phyloP scores from a whole-genome alignment of 2,113 vertebrate species.

The Lasiurus cinereus region DNA sequence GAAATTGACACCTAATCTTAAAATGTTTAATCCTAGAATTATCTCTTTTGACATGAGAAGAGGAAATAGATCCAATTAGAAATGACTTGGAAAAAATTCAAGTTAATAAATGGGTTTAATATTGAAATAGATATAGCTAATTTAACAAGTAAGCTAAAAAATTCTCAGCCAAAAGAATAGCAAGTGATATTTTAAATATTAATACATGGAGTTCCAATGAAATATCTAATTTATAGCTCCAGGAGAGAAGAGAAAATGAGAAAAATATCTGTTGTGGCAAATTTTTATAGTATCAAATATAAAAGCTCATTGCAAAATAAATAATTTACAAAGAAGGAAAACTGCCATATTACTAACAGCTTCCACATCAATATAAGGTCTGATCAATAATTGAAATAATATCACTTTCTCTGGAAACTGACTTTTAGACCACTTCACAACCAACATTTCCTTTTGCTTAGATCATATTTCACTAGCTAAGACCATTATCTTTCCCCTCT shows the following conservation, averaged over 20 bases:
- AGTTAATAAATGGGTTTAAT: not conserved
- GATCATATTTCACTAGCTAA: no score
- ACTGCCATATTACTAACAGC: not conserved
- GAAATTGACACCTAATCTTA: not conserved
- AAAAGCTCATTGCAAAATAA: not conserved
- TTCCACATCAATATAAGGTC: not conserved
- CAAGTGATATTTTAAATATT: conserved; percentile 4
- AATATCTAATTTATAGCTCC: not conserved
- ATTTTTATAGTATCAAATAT: not conserved
- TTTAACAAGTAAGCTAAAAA: conserved; percentile 14
- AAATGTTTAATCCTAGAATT: not conserved
- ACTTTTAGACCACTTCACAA: no score
- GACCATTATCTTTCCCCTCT: no score
- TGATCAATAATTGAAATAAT: no score
- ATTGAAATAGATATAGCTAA: not conserved
- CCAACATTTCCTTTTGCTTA: no score
- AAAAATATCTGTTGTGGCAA: not conserved
- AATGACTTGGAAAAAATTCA: not conserved
- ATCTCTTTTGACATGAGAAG: conserved; percentile 16
- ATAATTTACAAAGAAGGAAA: not conserved
- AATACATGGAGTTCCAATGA: not conserved
- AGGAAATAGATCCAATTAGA: not conserved
- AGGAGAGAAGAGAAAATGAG: not conserved
- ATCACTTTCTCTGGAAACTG: no score
- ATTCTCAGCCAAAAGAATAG: conserved; percentile 49